Evolutionary conservation across 2,113 vertebrate genomes (phyloP).

Genomic region (Tautogolabrus adspersus): DNA sequence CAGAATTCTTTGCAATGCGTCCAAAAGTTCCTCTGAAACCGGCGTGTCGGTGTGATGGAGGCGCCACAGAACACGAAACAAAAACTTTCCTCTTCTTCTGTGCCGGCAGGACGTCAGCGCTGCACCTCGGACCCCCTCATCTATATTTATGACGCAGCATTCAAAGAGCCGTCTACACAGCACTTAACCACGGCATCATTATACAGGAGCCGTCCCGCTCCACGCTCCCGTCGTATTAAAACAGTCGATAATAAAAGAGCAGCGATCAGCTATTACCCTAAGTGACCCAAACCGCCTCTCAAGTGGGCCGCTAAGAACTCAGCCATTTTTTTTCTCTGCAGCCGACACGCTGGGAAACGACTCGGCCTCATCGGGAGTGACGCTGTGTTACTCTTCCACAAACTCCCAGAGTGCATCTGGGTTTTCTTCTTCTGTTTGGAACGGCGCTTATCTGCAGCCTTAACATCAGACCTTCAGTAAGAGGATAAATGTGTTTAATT

Average conservation of each 20-base stretch:
- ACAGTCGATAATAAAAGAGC: slow-evolving; percentile 35
- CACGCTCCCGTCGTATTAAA: slow-evolving; percentile 19
- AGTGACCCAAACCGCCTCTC: slow-evolving; percentile 42
- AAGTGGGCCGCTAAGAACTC: slow-evolving; percentile 2
- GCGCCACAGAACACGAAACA: no score
- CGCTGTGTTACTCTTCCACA: no score
- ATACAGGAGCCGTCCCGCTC: slow-evolving; percentile 7
- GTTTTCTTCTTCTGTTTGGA: not conserved
- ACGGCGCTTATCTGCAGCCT: not conserved
- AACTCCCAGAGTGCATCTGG: not conserved
- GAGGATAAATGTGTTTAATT: not conserved
- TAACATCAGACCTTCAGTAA: not conserved
- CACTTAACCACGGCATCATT: slow-evolving; percentile 40
- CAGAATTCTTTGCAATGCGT: no score
- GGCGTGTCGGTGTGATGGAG: accelerated
- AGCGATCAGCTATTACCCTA: slow-evolving; percentile 38
- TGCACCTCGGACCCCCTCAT: slow-evolving; percentile 25
- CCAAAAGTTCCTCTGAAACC: not conserved
- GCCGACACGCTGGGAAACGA: not conserved
- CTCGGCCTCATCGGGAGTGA: not conserved
- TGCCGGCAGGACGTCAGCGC: not conserved
- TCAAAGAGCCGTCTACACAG: slow-evolving; percentile 31
- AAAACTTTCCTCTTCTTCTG: not conserved
- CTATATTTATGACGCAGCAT: slow-evolving; percentile 63
- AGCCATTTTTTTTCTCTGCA: not conserved